These are phyloP conservation scores for Agriotes lineatus DNA, from an alignment of 2,888 invertebrate genomes.

Conservation along the genomic window DNA sequence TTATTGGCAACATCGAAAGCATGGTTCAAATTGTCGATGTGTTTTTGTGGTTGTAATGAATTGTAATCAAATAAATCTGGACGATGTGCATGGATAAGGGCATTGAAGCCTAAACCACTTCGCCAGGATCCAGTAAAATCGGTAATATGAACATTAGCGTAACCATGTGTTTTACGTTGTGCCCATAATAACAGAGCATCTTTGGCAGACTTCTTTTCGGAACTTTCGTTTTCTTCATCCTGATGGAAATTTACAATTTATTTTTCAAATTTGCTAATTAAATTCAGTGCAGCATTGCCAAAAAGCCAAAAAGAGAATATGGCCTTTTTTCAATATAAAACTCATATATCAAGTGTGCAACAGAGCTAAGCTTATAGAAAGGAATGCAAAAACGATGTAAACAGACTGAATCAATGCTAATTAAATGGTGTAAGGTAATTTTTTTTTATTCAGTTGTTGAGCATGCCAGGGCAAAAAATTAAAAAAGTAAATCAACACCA, in stretches of 20 bases:
- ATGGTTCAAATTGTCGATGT: constrained; percentile 96
- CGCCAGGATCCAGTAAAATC: constrained; percentile 96
- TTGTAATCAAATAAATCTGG: constrained; percentile 95
- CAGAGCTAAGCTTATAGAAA: no score
- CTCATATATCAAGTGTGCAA: no score
- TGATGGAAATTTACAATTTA: constrained; percentile 58
- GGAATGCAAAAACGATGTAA: no score
- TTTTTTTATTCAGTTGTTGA: no score
- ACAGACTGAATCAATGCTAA: no score
- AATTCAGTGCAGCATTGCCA: no score
- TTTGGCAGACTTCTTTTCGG: constrained; percentile 98
- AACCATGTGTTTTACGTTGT: constrained; percentile 97
- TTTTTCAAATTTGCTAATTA: no score
- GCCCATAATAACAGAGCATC: constrained; percentile 99
- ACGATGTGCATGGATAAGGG: constrained; percentile 96
- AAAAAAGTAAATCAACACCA: no score
- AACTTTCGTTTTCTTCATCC: constrained; percentile 96
- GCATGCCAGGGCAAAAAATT: no score
- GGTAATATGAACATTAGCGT: constrained; percentile 88
- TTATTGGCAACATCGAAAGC: constrained; percentile 96
- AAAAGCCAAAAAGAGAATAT: no score
- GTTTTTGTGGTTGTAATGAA: constrained; percentile 81
- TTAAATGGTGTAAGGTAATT: no score
- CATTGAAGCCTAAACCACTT: constrained; percentile 97
- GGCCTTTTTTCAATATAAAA: no score